Conservation (phyloP, 1,140 invertebrate genomes). For the Leptinotarsa texana region DNA sequence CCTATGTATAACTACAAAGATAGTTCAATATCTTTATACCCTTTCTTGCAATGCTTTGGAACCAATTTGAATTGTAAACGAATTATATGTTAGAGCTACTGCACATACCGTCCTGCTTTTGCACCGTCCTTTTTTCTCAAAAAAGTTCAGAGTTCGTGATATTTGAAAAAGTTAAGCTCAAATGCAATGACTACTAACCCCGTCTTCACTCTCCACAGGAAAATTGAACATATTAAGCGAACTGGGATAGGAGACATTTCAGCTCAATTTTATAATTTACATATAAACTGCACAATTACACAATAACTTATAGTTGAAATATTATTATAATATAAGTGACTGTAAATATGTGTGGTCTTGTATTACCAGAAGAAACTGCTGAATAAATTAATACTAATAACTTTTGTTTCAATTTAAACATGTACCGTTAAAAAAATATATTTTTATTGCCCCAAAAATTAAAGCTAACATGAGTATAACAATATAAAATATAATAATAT, state of each 20-base stretch:
- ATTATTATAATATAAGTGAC: background rate
- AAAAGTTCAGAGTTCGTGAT: background rate
- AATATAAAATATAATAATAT: background rate
- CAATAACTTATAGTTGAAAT: background rate
- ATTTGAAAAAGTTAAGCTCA: background rate
- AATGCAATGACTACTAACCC: background rate
- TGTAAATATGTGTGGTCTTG: conserved; percentile 18
- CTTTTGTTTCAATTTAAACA: background rate
- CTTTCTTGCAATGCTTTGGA: background rate
- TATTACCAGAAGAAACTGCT: conserved; percentile 6
- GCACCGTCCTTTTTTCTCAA: background rate
- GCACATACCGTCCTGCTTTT: conserved; percentile 5
- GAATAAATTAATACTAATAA: background rate
- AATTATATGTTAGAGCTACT: background rate
- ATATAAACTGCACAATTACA: conserved; percentile 8
- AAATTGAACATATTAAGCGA: no score
- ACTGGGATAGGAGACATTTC: no score
- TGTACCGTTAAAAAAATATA: background rate
- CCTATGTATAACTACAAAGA: background rate
- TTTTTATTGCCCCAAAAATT: background rate
- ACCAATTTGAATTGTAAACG: background rate
- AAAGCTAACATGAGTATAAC: background rate
- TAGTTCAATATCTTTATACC: background rate
- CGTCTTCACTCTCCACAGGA: no score
- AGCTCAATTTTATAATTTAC: background rate